Evolutionary conservation across 2,888 invertebrate genomes (phyloP).

Genomic region (Drosophila formosana): DNA sequence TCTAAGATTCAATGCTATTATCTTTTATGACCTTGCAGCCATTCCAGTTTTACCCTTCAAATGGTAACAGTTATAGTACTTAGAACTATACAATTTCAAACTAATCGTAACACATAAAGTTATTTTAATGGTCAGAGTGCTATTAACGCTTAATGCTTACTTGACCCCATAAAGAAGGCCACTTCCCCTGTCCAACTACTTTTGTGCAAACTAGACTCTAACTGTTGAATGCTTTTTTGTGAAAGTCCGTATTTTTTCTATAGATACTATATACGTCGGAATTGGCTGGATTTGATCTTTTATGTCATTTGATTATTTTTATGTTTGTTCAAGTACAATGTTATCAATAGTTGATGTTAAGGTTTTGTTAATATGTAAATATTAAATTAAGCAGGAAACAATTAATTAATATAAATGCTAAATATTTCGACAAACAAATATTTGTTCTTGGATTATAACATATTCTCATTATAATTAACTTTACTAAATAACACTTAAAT

Average conservation of each 20-base stretch:
- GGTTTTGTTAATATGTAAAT: too few relatives aligned
- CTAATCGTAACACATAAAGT: not conserved
- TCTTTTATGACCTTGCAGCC: not conserved
- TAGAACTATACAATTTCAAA: not conserved
- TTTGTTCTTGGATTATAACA: too few relatives aligned
- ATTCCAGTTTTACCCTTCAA: not conserved
- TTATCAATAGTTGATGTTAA: too few relatives aligned
- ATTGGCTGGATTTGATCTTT: too few relatives aligned
- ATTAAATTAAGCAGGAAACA: too few relatives aligned
- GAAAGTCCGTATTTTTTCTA: not conserved
- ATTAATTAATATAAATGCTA: too few relatives aligned
- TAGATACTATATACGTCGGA: not conserved
- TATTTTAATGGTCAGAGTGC: not conserved
- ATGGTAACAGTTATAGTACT: not conserved
- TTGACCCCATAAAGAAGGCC: not conserved
- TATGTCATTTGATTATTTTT: too few relatives aligned
- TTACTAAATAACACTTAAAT: too few relatives aligned
- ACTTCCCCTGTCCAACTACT: not conserved
- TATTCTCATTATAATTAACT: too few relatives aligned
- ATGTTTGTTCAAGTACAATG: too few relatives aligned
- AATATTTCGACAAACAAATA: too few relatives aligned
- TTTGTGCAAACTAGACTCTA: not conserved
- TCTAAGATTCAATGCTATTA: not conserved
- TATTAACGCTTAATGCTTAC: not conserved
- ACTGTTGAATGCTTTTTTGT: not conserved